Evolutionary conservation across 2,113 vertebrate genomes (phyloP).

Genomic region (Nerophis lumbriciformis): DNA sequence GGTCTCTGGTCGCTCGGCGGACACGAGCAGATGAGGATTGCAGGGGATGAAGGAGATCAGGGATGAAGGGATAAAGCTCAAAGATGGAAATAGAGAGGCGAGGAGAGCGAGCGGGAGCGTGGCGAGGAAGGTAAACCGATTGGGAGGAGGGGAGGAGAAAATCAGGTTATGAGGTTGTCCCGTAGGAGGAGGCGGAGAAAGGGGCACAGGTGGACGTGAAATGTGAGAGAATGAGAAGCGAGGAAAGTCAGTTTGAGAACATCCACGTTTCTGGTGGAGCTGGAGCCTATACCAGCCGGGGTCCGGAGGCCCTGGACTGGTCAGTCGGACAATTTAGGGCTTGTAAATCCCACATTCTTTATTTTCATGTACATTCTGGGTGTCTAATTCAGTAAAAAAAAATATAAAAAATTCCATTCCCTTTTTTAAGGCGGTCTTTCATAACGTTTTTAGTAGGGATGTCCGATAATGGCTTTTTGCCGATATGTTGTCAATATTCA

Average conservation of each 20-base stretch:
- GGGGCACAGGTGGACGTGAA: constrained; percentile 23
- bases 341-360: no score
- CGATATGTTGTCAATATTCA: no score
- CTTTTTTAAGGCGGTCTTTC: no score
- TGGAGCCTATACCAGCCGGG: not conserved
- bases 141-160: constrained; percentile 41
- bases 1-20: constrained; percentile 27
- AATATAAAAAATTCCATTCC: no score
- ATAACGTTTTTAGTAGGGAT: no score
- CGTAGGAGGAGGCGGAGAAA: constrained; percentile 30
- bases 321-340: not conserved
- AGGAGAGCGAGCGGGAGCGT: constrained; percentile 22
- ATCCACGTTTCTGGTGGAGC: not conserved
- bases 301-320: not conserved
- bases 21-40: constrained; percentile 68
- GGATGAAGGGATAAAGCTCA: constrained; percentile 76
- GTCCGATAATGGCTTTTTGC: no score
- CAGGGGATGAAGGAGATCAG: constrained; percentile 77
- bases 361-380: no score
- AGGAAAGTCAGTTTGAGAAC: not conserved
- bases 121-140: constrained; percentile 64
- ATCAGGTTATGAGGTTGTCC: constrained; percentile 66
- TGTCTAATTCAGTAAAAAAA: no score
- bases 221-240: constrained; percentile 26
- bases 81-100: constrained; percentile 70